Evolutionary conservation across 2,888 invertebrate species (phyloP), one percentile per base, ranked within the genome.

Genomic region (Suillia variegata): DNA sequence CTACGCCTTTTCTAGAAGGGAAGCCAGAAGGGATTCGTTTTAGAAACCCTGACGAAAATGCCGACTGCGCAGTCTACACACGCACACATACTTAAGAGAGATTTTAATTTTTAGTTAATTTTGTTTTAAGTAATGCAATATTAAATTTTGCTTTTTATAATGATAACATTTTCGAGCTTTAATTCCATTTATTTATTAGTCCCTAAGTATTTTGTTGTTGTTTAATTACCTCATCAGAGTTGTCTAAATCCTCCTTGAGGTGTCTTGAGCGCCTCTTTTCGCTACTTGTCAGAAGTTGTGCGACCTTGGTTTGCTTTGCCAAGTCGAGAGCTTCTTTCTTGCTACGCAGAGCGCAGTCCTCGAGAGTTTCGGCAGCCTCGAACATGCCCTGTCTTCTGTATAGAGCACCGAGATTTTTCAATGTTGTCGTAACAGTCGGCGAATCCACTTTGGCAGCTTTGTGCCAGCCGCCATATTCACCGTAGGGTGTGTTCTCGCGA

Each of bases 381-480:
- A 96, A 98, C 85, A 98, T 99, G 71, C 98, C 98, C 85, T 99
- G 98, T 66, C 98, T 88, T 75, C 99, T 88, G 84, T 99, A 99
- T 51, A 99, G 88, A 20, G 98, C 98, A 64, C 98, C 98, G 62
- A 99, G 86, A 85, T 99, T 99, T 85, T 98, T 99, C 67, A 99
- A 85, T 0, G 99, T 99, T 18, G 98, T 98, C 17, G 97, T 96
- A 38, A 98, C 96, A 0, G 97, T 97, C 0, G 97, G 96, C 1
- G 95, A 95, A 81, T 98, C 98, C 65, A 97, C 96, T 86, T 97
- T 98, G 52, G 97, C 96, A 56, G 97, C 96, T 83, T 97, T 98
- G 81, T 98, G 97, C 97, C 97, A 98, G 20, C 95, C 96, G 15
- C 95, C 95, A 76, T 94, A 94, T 67, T 82, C 82, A 4, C 94